Percentiles rank a stretch among this genome's conserved stretches.
Conservation (phyloP, 2,888 invertebrate species). For the Tiliacea citrago region DNA sequence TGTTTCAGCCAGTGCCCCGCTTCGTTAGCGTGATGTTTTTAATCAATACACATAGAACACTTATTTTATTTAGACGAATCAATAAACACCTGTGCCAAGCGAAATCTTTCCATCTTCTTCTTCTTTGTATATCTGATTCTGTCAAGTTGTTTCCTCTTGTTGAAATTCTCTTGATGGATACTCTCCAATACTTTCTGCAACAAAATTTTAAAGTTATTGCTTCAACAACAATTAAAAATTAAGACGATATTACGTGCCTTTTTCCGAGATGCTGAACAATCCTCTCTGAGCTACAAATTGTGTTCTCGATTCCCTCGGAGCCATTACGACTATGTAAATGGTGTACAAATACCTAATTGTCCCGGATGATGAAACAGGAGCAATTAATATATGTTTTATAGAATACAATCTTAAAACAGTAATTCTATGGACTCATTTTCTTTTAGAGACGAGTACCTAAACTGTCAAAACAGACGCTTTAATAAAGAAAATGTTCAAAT, state of each 20-base stretch:
- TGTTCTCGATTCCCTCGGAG: neutral
- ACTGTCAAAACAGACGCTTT: neutral
- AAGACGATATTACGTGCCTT: neutral
- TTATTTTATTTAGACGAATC: neutral
- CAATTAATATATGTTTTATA: neutral
- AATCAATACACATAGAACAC: neutral
- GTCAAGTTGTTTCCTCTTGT: constrained; percentile 91
- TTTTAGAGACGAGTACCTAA: neutral
- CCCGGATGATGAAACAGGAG: neutral
- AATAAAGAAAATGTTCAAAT: neutral
- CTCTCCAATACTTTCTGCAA: constrained; percentile 91
- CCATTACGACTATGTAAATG: neutral
- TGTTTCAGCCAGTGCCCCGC: neutral
- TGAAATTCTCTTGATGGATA: constrained; percentile 91
- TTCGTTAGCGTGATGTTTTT: neutral
- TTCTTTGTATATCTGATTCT: constrained; percentile 91
- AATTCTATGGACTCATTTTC: neutral
- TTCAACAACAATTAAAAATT: neutral
- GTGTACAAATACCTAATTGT: neutral
- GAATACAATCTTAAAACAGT: neutral
- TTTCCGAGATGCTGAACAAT: neutral
- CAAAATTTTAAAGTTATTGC: constrained; percentile 10
- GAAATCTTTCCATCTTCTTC: constrained; percentile 90
- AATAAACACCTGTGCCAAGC: constrained; percentile 89
- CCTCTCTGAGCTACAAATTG: neutral